Conservation (phyloP, 2,888 invertebrate genomes). For the Minunthozetes semirufus region DNA sequence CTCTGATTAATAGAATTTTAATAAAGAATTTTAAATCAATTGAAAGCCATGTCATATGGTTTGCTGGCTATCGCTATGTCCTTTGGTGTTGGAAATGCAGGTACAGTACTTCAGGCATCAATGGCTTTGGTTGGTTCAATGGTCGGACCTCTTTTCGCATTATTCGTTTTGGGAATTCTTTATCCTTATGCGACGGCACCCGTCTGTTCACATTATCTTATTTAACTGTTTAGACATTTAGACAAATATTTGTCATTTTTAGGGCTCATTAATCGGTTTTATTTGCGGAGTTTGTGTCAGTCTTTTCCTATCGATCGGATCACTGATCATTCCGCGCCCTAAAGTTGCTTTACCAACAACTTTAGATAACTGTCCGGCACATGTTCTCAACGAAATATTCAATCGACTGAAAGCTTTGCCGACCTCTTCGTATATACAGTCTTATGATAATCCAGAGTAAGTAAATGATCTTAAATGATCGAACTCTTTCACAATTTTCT, state of each 20-base stretch:
- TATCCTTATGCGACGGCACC: constrained; percentile 38
- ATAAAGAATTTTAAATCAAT: not conserved
- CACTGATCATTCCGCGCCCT: constrained; percentile 33
- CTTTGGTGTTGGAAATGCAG: constrained; percentile 38
- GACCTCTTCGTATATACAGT: not conserved
- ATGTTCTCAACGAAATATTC: not conserved
- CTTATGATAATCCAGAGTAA: not conserved
- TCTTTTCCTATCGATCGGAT: constrained; percentile 32
- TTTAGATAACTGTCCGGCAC: constrained; percentile 28
- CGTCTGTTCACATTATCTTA: constrained; percentile 2
- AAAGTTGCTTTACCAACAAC: constrained; percentile 32
- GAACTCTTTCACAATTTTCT: no score
- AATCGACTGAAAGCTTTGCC: not conserved
- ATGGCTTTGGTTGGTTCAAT: constrained; percentile 39
- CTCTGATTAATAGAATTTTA: not conserved
- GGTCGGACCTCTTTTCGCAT: constrained; percentile 38
- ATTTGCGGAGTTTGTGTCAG: constrained; percentile 32
- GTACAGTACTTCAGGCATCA: constrained; percentile 39
- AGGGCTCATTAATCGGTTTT: constrained; percentile 37
- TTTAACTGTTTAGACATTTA: not conserved
- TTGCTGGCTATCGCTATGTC: constrained; percentile 39
- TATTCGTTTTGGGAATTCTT: constrained; percentile 38
- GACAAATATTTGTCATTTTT: constrained; percentile 8
- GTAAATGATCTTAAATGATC: no score
- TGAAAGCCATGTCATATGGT: constrained; percentile 39